These are phyloP conservation scores for Labeo rohita DNA, from an alignment of 2,113 vertebrate species.

Conservation along the genomic window DNA sequence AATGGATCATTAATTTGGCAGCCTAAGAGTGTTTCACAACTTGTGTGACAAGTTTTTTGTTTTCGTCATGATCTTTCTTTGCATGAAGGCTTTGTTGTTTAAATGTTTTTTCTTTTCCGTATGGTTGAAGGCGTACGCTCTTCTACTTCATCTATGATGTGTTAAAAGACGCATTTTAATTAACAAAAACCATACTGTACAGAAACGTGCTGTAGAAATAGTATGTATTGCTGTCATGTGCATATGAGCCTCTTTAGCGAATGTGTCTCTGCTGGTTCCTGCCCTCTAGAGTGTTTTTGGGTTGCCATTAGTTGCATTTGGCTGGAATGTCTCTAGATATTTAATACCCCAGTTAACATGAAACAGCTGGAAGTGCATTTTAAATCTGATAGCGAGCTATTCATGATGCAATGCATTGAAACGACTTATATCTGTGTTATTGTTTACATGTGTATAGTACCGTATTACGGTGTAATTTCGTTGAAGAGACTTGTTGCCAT, in stretches of 20 bases:
- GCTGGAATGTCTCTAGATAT: constrained; percentile 57
- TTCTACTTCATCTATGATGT: not conserved
- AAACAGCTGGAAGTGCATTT: constrained; percentile 40
- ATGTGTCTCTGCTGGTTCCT: not conserved
- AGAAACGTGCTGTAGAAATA: not conserved
- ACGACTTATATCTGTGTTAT: not conserved
- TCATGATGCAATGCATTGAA: not conserved
- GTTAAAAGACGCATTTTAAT: not conserved
- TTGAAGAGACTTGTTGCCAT: not conserved
- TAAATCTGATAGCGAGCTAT: constrained; percentile 17
- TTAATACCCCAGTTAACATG: constrained; percentile 57
- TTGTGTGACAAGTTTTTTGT: constrained; percentile 31
- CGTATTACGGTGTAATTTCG: not conserved
- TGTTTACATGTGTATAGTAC: not conserved
- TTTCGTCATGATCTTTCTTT: not conserved
- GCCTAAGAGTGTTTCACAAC: constrained; percentile 9
- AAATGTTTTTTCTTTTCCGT: not conserved
- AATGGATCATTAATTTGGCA: not conserved
- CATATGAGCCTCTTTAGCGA: constrained; percentile 14
- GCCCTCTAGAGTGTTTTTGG: constrained; percentile 13
- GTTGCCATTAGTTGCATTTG: constrained; percentile 18
- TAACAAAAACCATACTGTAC: not conserved
- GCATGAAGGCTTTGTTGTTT: not conserved
- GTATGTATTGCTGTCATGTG: not conserved
- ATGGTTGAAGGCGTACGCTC: not conserved